Evolutionary conservation across 1,140 invertebrate genomes (phyloP).

Genomic region (Bactericera cockerelli): DNA sequence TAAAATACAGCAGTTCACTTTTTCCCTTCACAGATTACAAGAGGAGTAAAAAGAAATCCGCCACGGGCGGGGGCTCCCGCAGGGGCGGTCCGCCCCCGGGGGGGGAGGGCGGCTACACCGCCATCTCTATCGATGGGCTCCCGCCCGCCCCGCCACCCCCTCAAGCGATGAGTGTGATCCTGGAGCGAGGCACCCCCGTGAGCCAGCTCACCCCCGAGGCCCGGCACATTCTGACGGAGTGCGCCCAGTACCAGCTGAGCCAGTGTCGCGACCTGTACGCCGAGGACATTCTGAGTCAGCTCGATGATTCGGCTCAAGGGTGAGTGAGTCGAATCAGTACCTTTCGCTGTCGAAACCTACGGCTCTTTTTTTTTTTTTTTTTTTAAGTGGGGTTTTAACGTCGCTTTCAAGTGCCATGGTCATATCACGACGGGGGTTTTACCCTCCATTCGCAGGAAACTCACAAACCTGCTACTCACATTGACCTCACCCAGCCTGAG

Average conservation of each 20-base stretch:
- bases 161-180: not conserved
- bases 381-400: too few species aligned
- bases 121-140: slow-evolving; percentile 29
- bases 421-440: too few species aligned
- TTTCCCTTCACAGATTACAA: not conserved
- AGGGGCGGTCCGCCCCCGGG: too few species aligned
- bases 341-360: too few species aligned
- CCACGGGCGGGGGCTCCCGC: too few species aligned
- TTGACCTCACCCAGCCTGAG: too few species aligned
- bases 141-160: slow-evolving; percentile 24
- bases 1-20: too few species aligned
- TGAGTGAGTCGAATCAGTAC: slow-evolving; percentile 21
- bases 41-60: slow-evolving; percentile 5
- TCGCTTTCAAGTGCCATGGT: too few species aligned
- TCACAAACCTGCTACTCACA: too few species aligned
- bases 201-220: slow-evolving; percentile 18
- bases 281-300: slow-evolving; percentile 22
- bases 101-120: slow-evolving; percentile 20
- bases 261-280: slow-evolving; percentile 16
- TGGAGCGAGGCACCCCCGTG: slow-evolving; percentile 17
- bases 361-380: too few species aligned
- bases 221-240: slow-evolving; percentile 23
- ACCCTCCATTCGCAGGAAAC: too few species aligned
- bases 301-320: slow-evolving; percentile 23
- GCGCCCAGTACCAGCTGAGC: slow-evolving; percentile 28